Evolutionary conservation across 2,113 vertebrate genomes (phyloP).

Genomic region (Anser cygnoides): DNA sequence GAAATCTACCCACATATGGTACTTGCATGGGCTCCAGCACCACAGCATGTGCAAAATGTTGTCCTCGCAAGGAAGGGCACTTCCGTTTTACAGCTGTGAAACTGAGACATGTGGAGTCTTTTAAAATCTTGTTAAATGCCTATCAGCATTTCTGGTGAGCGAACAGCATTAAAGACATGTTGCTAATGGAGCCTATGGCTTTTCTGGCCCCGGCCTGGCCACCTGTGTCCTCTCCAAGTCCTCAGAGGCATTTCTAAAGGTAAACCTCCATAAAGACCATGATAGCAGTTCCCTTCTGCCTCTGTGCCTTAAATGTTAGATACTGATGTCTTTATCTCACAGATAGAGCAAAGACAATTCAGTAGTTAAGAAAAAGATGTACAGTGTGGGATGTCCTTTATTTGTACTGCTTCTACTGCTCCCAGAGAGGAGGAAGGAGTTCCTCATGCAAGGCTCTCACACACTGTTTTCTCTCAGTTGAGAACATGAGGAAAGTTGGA

Average conservation of each 20-base stretch:
- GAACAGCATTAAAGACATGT: background rate
- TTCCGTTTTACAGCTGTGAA: constrained; percentile 30
- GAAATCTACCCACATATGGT: constrained; percentile 30
- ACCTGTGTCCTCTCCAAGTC: background rate
- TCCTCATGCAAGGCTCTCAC: background rate
- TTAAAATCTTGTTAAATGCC: constrained; percentile 18
- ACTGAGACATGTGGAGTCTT: constrained; percentile 38
- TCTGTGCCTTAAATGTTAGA: background rate
- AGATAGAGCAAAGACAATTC: background rate
- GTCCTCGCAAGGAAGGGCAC: constrained; percentile 17
- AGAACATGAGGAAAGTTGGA: background rate
- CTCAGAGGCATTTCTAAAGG: accelerated
- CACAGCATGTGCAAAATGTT: background rate
- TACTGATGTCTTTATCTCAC: background rate
- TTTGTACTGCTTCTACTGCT: background rate
- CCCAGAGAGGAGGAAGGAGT: background rate
- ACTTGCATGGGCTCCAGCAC: constrained; percentile 19
- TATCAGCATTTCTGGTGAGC: constrained; percentile 11
- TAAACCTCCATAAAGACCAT: background rate
- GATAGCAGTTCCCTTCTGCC: background rate
- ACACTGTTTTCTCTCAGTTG: background rate
- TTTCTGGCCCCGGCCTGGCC: background rate
- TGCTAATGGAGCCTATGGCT: background rate
- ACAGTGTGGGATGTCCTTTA: background rate
- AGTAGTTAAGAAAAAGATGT: background rate